Base-by-base conservation (phyloP, 2,797 vertebrate genomes). In the Propithecus deckenii region DNA sequence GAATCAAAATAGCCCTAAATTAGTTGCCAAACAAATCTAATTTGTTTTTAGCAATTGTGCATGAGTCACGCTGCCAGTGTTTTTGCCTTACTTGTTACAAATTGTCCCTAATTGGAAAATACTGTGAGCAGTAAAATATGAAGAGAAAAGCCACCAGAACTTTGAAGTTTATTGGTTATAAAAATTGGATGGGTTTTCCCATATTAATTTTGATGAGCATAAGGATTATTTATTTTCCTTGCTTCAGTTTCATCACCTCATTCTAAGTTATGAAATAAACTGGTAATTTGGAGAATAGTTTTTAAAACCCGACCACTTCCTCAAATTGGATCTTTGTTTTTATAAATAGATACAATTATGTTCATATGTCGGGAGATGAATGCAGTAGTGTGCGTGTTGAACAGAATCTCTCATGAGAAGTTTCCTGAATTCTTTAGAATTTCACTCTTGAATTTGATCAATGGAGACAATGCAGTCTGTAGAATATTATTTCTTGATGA, bases 21-120 rank as follows among this genome's bases (percentile, higher is more conserved):
- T 97, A 95, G 97, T 98, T 98, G 95, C 96, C 95, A 98, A 98
- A 97, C 83, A 97, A 98, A 98, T 98, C 75, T 98, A 97, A 98
- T 98, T 98, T 98, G 97, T 95, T 98, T 98, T 98, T 97, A 98
- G 97, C 95, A 97, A 97, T 96, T 97, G 87, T 97, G 65, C 79
- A 94, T 97, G 97, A 98, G 95, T 98, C 97, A 97, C 95, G 67
- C 75, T 97, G 84, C 97, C 87, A 91, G 89, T 97, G 87, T 89
- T 98, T 96, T 98, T 98, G 97, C 92, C 97, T 98, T 97, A 96
- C 98, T 98, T 98, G 96, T 98, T 98, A 97, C 92, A 98, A 98
- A 95, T 94, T 96, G 57, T 80, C 46, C 90, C 87, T 97, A 97
- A 97, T 95, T 97, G 90, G 90, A 63, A 97, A 97, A 85, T 91